phyloP scores from a whole-genome alignment of 1,140 invertebrate genomes.

The Carposina sasakii region DNA sequence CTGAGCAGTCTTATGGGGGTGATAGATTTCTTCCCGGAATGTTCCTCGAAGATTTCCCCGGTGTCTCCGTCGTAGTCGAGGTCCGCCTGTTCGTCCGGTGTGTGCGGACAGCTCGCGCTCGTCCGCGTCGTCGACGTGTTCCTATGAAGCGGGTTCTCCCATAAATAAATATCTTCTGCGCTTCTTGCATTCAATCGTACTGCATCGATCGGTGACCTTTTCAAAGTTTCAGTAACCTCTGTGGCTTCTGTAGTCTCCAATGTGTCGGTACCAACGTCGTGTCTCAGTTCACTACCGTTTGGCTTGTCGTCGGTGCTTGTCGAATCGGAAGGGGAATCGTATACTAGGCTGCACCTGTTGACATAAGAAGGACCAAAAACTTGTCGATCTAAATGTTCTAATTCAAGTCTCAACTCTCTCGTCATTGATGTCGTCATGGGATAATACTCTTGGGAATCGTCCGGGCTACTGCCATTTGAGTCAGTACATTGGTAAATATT shows the following conservation, averaged over 20 bases:
- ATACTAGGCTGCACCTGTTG: constrained; percentile 49
- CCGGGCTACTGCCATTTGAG: constrained; percentile 80
- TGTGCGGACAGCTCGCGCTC: constrained; percentile 70
- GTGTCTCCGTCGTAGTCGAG: constrained; percentile 78
- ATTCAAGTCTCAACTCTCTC: constrained; percentile 83
- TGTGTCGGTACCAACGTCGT: constrained; percentile 22
- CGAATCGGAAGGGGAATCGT: constrained; percentile 60
- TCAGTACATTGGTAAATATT: constrained; percentile 44
- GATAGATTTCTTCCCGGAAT: constrained; percentile 76
- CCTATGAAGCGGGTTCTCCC: constrained; percentile 82
- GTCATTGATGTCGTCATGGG: constrained; percentile 91
- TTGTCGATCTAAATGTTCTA: constrained; percentile 87
- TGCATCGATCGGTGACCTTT: constrained; percentile 54
- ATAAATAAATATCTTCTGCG: constrained; percentile 80
- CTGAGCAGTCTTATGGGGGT: constrained; percentile 74
- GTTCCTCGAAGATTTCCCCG: constrained; percentile 73
- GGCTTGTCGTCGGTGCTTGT: constrained; percentile 59
- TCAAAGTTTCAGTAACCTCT: constrained; percentile 36
- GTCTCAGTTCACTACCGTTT: constrained; percentile 45
- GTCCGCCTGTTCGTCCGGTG: constrained; percentile 80
- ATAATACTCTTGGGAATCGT: constrained; percentile 86
- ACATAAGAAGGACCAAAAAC: constrained; percentile 76
- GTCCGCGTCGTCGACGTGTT: constrained; percentile 63
- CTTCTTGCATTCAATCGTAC: constrained; percentile 60
- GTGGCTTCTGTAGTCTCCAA: constrained; percentile 34